Base-by-base conservation (phyloP, 2,113 vertebrate species). In the Melanerpes aurifrons region DNA sequence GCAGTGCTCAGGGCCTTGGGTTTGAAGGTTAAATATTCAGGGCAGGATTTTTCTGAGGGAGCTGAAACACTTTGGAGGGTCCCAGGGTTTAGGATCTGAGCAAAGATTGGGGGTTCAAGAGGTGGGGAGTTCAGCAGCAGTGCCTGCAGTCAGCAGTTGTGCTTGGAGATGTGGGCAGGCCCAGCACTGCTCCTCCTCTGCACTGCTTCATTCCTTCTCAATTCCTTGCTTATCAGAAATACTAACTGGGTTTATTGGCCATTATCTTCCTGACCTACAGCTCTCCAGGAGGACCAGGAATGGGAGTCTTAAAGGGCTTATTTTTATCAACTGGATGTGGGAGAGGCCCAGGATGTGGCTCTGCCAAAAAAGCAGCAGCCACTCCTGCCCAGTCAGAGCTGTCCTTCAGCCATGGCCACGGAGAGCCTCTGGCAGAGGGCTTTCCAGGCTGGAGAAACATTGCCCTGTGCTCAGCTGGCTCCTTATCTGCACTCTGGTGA, bases 401-500 rank as follows among this genome's bases (percentile, higher is more conserved):
- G 82, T 37, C 31, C 82, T 74, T 64, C 22, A 45, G 76, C 26
- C 43, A 48, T 10, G 70, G 82, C 90, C 75, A 21, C 1, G 3
- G 31, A 43, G 68, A n/a, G 61, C 15, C 59, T 82, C 64, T 92
- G 87, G n/a, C 53, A 71, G 85, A 91, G 70, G 61, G 21, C 59
- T 85, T 90, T 92, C 31, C 48, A 82, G 58, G 28, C 17, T 37
- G 79, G 56, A 76, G 78, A 53, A 84, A 56, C 87, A 76, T 85
- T 79, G 91, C 70, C 87, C 70, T 86, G 77, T 84, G 6, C 90
- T 90, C 74, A 71, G 24, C 81, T 21, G 48, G 31, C 85, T 92
- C 17, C 43, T 91, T 96, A 94, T 88, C 91, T 96, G 87, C 92
- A 67, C 43, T 89, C 75, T 86, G 73, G 32, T 92, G 94, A 95